Evolutionary conservation across 64 coral and sea anemone species (phyloP).

Genomic region (Pachyseris speciosa): DNA sequence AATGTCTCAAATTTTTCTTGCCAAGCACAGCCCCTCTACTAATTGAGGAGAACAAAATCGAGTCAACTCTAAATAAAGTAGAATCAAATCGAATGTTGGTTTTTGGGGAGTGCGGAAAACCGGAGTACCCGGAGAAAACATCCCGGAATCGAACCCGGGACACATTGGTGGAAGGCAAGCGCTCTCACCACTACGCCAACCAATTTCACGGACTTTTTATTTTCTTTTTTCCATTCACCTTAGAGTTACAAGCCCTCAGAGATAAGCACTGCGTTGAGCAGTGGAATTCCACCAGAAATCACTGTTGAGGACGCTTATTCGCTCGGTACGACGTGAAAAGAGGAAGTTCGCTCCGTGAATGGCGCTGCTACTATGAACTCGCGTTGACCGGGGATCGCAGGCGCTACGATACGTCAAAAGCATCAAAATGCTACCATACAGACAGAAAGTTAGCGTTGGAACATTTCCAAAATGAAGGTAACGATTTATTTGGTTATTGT

Average conservation of each 20-base stretch:
- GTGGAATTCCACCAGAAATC: not conserved
- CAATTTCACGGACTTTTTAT: too few species aligned
- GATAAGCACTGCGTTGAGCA: not conserved
- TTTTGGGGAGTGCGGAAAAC: too few species aligned
- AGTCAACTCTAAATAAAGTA: too few species aligned
- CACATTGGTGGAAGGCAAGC: too few species aligned
- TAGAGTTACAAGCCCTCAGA: not conserved
- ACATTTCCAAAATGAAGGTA: not conserved
- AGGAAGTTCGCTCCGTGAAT: not conserved
- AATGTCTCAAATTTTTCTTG: too few species aligned
- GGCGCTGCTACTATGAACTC: slow-evolving; percentile 47
- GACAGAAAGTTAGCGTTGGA: not conserved
- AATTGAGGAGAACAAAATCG: too few species aligned
- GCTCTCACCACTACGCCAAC: too few species aligned
- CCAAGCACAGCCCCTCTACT: too few species aligned
- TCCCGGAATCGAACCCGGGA: too few species aligned
- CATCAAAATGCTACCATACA: not conserved
- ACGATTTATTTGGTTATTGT: not conserved
- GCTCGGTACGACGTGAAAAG: not conserved
- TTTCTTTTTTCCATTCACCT: too few species aligned
- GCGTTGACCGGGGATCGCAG: slow-evolving; percentile 33
- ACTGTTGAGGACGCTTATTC: not conserved
- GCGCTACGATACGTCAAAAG: not conserved
- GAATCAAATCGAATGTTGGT: too few species aligned
- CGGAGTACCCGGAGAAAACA: too few species aligned